Conservation (phyloP, 1,140 invertebrate species). For the Heliconius nattereri region DNA sequence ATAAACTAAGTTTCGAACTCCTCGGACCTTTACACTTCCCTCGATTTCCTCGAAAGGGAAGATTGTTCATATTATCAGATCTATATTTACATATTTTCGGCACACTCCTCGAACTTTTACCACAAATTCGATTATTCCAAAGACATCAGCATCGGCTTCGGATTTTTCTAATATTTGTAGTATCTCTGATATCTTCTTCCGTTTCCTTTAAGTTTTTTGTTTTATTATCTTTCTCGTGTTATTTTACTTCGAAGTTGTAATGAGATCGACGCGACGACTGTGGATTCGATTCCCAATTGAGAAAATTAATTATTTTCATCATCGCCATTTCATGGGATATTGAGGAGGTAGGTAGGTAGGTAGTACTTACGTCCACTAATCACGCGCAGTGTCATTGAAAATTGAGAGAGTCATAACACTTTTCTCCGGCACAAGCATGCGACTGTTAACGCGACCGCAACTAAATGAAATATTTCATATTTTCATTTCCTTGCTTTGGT, state of each 20-base stretch:
- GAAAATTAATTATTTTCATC: too few relatives aligned
- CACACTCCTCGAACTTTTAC: constrained; percentile 15
- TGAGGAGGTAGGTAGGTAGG: too few relatives aligned
- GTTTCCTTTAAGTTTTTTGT: constrained; percentile 6
- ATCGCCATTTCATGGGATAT: too few relatives aligned
- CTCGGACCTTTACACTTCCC: neutral
- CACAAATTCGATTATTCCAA: constrained; percentile 24
- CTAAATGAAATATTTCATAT: too few relatives aligned
- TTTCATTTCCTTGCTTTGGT: too few relatives aligned
- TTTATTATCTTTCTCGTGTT: constrained; percentile 2
- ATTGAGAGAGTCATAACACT: too few relatives aligned
- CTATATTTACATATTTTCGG: constrained; percentile 30
- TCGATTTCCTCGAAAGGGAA: constrained; percentile 12
- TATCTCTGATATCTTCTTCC: neutral
- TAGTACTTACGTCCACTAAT: too few relatives aligned
- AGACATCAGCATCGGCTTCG: constrained; percentile 13
- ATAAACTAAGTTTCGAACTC: constrained; percentile 4
- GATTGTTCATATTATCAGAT: constrained; percentile 27
- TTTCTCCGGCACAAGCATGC: too few relatives aligned
- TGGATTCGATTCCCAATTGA: neutral
- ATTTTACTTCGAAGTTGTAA: neutral
- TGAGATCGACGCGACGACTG: neutral
- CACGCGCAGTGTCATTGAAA: too few relatives aligned
- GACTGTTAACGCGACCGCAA: too few relatives aligned
- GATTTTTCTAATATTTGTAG: constrained; percentile 15